Base-by-base conservation (phyloP, 2,888 invertebrate species). In the Ditula angustiorana region DNA sequence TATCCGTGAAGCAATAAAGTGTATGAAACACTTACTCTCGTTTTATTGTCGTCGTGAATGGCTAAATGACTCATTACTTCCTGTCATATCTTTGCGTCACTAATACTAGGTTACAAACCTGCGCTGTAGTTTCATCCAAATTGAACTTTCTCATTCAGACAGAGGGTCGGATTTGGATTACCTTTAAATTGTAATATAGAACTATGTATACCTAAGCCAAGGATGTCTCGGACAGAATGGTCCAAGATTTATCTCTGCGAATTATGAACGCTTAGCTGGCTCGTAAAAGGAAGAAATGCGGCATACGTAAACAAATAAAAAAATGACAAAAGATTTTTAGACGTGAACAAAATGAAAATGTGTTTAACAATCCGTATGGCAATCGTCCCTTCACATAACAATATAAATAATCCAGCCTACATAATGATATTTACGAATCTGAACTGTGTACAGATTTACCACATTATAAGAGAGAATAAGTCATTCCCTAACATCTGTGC, bases 1-100 rank as follows among this genome's bases (percentile, higher is more conserved):
- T 92, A 90, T 88, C 90, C 85, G 90, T 91, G 85, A 92, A 91
- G 92, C 92, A 92, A 92, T 92, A 92, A 92, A 92, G 87, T 92
- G 90, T 90, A 90, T 90, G 85, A 90, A 92, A 91, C 89, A 90
- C 88, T 90, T 80, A 77, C 74, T 74, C 74, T 81, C 74, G 86
- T 92, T 41, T 53, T 53, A 53, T 53, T 53, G 23, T 23, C 30
- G 19, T 19, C 33, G 46, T 1, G 24, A 47, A 47, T 7, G 23
- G 19, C 5, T 33, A 47, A 44, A 50, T 50, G 52, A 63, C 33
- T 46, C 35, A 52, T 63, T 46, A 52, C 44, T 52, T 50, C 13
- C 50, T 52, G 30, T 57, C 50, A 57, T 57, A 44, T 62, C 49
- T 21, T 30, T 30, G 35, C 37, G 11, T 16, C 35, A 37, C 35